Evolutionary conservation across 1,140 invertebrate genomes (phyloP), one percentile per base, ranked within the genome.

Genomic region (Polyergus mexicanus): DNA sequence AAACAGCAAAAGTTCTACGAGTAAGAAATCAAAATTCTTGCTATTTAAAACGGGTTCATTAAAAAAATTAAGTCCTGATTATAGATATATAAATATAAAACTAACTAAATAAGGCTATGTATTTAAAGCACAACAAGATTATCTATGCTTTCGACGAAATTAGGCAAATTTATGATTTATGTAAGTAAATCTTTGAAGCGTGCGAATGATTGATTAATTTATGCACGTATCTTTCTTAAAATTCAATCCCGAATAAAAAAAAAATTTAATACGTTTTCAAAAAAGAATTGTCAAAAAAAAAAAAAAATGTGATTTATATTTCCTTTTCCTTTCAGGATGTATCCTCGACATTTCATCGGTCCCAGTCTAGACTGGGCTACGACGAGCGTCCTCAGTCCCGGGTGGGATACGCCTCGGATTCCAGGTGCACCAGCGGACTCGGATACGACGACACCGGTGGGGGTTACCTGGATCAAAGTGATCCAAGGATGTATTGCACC

Each of bases 401-500:
- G 47, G 92, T 94, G 75, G 94, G 94, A 86, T 95, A 94, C 84
- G 91, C 93, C 85, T 88, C 93, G 90, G 95, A 95, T 90, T 94
- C 95, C 78, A 92, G 95, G 90, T 94, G 95, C 72, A 88, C 94
- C 72, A 94, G 94, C 86, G 92, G 94, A 85, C 91, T 94, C 68
- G 94, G 93, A 13, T 94, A 94, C 91, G 94, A 95, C 86, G 94
- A 94, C 89, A 95, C 93, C 51, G 94, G 94, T 38, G 94, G 94
- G 35, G 92, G 94, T 86, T 93, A 94, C 89, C 90, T 94, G 90
- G 94, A 94, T 86, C 94, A 95, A 90, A 95, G 86, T 87, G 93
- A 95, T 83, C 94, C 94, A 4, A 92, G 94, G 58, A 94, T 95
- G 94, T 95, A 95, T 89, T 95, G 95, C 90, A 95, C 94, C 16